Evolutionary conservation across 2,888 invertebrate species (phyloP).

Genomic region (Altica lythri): DNA sequence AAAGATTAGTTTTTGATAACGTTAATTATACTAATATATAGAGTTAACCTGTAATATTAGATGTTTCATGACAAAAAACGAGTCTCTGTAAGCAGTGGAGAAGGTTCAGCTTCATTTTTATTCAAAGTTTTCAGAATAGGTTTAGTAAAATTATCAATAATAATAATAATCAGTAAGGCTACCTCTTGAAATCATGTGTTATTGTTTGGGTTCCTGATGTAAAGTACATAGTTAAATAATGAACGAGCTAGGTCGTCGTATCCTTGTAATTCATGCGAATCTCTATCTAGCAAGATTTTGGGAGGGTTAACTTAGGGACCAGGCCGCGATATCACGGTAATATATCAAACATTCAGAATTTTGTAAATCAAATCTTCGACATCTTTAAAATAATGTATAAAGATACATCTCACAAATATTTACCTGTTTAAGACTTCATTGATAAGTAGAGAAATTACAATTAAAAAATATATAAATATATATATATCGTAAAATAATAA

Average conservation of each 20-base stretch:
- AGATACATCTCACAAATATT: conserved; percentile 55
- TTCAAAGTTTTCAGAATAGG: no score
- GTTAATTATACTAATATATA: no score
- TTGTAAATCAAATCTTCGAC: conserved; percentile 55
- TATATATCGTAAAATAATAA: conserved; percentile 43
- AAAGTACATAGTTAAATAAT: conserved; percentile 20
- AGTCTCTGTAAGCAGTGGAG: no score
- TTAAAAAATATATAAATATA: no score
- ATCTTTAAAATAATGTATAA: conserved; percentile 52
- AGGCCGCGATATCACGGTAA: conserved; percentile 61
- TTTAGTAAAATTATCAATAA: no score
- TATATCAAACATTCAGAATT: conserved; percentile 58
- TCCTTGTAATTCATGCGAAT: conserved; percentile 39
- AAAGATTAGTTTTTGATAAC: no score
- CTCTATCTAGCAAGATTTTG: conserved; percentile 44
- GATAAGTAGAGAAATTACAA: conserved; percentile 48
- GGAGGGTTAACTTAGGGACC: conserved; percentile 61
- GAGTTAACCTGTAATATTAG: no score
- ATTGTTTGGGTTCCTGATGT: conserved; percentile 30
- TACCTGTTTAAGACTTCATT: conserved; percentile 50
- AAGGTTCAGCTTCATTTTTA: no score
- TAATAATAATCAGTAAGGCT: conserved; percentile 5
- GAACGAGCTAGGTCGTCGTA: conserved; percentile 39
- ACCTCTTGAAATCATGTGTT: conserved; percentile 16
- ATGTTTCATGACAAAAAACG: no score